Evolutionary conservation across 2,113 vertebrate species (phyloP).

Genomic region (Junco hyemalis): DNA sequence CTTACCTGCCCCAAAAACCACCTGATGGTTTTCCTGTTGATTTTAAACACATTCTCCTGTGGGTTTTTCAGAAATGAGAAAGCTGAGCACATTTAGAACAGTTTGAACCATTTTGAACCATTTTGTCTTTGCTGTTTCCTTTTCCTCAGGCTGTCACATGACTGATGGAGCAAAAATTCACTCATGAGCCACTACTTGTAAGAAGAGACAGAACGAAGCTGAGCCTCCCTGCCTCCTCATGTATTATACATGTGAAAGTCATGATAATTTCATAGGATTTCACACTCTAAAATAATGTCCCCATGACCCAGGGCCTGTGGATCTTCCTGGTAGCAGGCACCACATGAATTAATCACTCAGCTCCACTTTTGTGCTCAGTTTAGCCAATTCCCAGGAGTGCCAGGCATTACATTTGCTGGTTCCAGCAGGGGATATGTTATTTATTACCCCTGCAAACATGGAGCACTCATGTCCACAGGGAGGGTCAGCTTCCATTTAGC

Average conservation of each 20-base stretch:
- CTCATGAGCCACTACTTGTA: rapidly evolving
- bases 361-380: neutral
- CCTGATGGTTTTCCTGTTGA: neutral
- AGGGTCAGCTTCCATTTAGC: neutral
- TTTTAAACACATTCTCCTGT: rapidly evolving
- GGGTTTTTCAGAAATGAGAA: neutral
- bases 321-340: neutral
- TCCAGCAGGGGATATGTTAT: neutral
- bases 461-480: neutral
- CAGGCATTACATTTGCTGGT: neutral
- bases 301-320: neutral
- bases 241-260: constrained; percentile 10
- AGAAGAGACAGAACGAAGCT: neutral
- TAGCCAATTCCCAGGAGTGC: neutral
- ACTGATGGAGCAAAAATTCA: neutral
- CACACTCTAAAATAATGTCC: neutral
- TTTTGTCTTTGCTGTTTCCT: neutral
- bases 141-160: neutral
- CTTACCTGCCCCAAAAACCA: neutral
- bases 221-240: neutral
- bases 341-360: neutral
- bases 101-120: neutral
- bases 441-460: neutral
- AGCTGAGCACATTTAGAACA: neutral
- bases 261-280: neutral